These are phyloP conservation scores for Catamblyrhynchus diadema DNA, from an alignment of 2,797 vertebrate species.

Conservation along the genomic window DNA sequence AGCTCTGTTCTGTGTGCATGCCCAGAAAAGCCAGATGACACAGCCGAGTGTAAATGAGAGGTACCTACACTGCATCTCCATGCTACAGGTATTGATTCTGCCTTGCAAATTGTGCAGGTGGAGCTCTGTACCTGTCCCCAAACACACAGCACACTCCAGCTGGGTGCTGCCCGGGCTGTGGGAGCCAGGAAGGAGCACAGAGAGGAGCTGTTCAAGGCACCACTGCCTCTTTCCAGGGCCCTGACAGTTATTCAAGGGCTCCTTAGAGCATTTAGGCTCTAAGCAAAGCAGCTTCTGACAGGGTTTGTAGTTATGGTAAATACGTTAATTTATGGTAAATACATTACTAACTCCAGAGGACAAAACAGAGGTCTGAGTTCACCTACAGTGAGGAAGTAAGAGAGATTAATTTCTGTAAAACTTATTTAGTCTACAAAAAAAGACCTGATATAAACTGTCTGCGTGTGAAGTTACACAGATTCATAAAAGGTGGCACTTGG, in stretches of 20 bases:
- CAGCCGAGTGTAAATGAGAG: background rate
- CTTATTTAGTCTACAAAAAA: background rate
- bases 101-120: background rate
- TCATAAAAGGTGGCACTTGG: background rate
- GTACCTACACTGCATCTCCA: background rate
- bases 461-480: background rate
- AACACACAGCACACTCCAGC: background rate
- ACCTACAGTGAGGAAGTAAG: background rate
- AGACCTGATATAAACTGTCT: background rate
- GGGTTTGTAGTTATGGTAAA: background rate
- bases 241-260: background rate
- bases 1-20: background rate
- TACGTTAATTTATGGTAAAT: background rate
- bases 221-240: background rate
- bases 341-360: background rate
- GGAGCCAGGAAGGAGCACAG: background rate
- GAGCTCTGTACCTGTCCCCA: background rate
- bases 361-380: background rate
- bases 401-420: background rate
- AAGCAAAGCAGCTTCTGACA: background rate
- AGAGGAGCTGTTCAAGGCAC: background rate
- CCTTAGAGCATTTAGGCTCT: background rate
- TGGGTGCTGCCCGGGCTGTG: background rate
- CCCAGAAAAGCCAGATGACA: background rate
- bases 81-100: background rate